Base-by-base conservation (phyloP, 1,140 invertebrate genomes). In the Zaprionus inermis region DNA sequence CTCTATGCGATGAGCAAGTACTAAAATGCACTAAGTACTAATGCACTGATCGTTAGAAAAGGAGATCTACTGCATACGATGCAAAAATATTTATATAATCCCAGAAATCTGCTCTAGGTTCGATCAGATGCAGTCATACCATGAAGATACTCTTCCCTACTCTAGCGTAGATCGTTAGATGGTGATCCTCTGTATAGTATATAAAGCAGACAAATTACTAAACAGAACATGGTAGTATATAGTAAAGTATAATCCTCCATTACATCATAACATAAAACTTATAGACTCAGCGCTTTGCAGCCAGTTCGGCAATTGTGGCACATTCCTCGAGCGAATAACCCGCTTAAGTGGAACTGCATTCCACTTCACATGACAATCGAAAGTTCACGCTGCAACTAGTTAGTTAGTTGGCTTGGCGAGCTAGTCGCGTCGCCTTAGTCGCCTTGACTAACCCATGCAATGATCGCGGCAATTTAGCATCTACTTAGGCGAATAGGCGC, bases 401-500 rank as follows among this genome's bases (percentile, higher is more conserved):
- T 54, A 30, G 44, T 18, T 49, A 49, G 44, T 20, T 16, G 18
- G 5, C 5, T 28, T 28, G 24, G 24, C 24, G 5, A 56, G 34
- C 22, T 22, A 24, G 49, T 51, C 49, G 22, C 49, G 16, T 32
- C 49, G 22, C 49, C 20, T 22, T 41, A 41, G 38, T 41, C n/a
- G 38, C 38, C 38, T 44, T 44, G 38, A 44, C 38, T 44, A 44
- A 7, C 38, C 38, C 38, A 24, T 22, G 46, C 46, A 36, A 69
- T 34, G 49, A 28, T 34, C 5, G 55, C 24, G 14, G 41, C 56
- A 49, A 69, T 73, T 73, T 70, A 64, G 67, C 67, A 74, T 52
- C 58, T 70, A 52, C 34, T 63, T 74, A 63, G 18, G 18, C 44
- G 34, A 57, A 57, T 57, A 74, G 72, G 67, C 72, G 72, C 66